Base-by-base conservation (phyloP, 2,113 vertebrate genomes). In the Hippolais icterina region DNA sequence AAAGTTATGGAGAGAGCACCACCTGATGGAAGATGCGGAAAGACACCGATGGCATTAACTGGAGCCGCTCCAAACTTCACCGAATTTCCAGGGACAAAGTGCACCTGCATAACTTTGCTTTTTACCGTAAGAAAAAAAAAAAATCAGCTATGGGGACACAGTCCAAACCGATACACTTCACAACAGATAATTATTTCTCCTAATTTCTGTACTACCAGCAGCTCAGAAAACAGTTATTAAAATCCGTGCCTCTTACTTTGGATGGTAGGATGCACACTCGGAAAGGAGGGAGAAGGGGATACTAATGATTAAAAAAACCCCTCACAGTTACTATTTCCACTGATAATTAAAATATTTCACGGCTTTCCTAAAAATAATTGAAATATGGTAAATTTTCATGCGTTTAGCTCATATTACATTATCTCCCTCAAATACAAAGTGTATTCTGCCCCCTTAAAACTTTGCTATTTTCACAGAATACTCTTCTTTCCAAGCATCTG, bases 1-100 rank as follows among this genome's bases (percentile, higher is more conserved):
- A 98, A 97, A 88, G 97, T 95, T 98, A 85, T 98, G 98, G 83
- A 95, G 96, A 97, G 91, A 98, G 97, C 98, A 96, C 98, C 98
- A 98, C 97, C 98, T 92, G 95, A 98, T 96, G 98, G 97, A 53
- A 78, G 86, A 72, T 11, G 35, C 0, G 20, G 53, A 78, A 78
- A 68, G 4, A 25, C 74, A 57, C 3, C 4, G 31, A 21, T 4
- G 61, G 76, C 72, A 5, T 56, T 16, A 20, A 21, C 57, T 35
- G 83, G 75, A 83, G n/a, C 25, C 29, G 75, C 89, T 28, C 50
- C 92, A 44, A 77, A 75, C 71, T 72, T 77, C 39, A 25, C 53
- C 1, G 44, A 37, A 33, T 91, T 83, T 46, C 56, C 39, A 46
- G 79, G 77, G 35, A 37, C 82, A 12, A 16, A 52, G 4, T 24